A percentile compares a stretch with the other conserved stretches of the same genome.
These are phyloP conservation scores for Watsonalla binaria DNA, from an alignment of 2,888 invertebrate genomes.

Conservation along the genomic window DNA sequence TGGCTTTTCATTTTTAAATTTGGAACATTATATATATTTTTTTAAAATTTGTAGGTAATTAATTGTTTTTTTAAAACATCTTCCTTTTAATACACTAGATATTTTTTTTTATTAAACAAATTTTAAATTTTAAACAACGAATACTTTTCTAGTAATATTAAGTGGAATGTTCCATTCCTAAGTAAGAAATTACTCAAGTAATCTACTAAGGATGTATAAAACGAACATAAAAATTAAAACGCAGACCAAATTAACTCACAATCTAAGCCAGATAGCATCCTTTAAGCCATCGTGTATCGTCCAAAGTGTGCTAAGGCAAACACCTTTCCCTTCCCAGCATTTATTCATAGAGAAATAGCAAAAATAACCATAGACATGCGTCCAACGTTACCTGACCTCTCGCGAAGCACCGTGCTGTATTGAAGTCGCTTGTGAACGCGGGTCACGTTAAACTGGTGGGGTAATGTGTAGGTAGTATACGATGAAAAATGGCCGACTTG, in stretches of 20 bases:
- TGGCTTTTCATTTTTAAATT: too few species aligned
- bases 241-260: constrained; percentile 20
- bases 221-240: constrained; percentile 2
- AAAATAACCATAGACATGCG: constrained; percentile 70
- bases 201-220: neutral
- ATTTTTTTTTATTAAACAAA: too few species aligned
- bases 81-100: too few species aligned
- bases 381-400: constrained; percentile 41
- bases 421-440: constrained; percentile 10
- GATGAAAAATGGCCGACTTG: constrained; percentile 71
- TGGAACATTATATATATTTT: too few species aligned
- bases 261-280: constrained; percentile 33
- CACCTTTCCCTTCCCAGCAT: constrained; percentile 75
- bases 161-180: neutral
- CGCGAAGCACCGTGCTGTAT: constrained; percentile 18
- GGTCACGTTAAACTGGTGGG: constrained; percentile 41
- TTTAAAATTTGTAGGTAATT: too few species aligned
- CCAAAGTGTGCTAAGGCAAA: constrained; percentile 75
- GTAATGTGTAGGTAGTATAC: constrained; percentile 69
- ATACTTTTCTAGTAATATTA: neutral
- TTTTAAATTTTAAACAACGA: too few species aligned
- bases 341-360: constrained; percentile 78
- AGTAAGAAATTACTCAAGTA: neutral
- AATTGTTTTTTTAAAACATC: too few species aligned
- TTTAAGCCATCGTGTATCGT: constrained; percentile 32